Evolutionary conservation across 2,797 vertebrate species (phyloP), one percentile per base, ranked within the genome.

Genomic region (Buphagus erythrorhynchus): DNA sequence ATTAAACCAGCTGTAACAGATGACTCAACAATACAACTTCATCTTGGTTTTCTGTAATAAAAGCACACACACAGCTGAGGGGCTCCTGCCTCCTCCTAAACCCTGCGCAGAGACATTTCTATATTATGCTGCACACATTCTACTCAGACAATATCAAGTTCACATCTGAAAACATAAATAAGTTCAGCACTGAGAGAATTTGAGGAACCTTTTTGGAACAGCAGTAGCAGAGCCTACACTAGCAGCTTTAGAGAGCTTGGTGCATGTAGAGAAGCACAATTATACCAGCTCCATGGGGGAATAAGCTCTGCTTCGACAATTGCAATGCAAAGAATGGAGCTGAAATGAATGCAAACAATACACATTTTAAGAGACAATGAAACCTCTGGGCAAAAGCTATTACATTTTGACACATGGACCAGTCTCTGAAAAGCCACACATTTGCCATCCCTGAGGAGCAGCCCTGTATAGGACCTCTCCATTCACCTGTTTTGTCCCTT

Each of bases 31-130:
- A 51, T 42, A 93, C 46, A 81, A 78, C 42, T 78, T 93, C 42
- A 84, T 68, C 79, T 79, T 48, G 36, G 13, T 84, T 91, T 95
- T 89, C 93, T 82, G 86, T 76, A 95, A 87, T 77, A 92, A 91
- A 93, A 96, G 88, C 92, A 63, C 79, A 96, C 35, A 69, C 78
- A 69, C 0, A 1, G 55, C 21, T 82, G 85, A 90, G 87, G 79
- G 86, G 94, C 92, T 95, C 7, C 7, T n/a, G 89, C 93, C 90
- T 94, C 88, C 95, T 93, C 93, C 82, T 96, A 91, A 83, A 84
- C 69, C 62, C 89, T 75, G 94, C 17, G 3, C 62, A 96, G 69
- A 93, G 74, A 94, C 85, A 73, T 73, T 81, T 86, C 84, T 96
- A 90, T 58, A 79, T 71, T 67, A 90, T 0, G 13, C 73, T 82